Conservation (phyloP, 2,888 invertebrate genomes). For the Tetragonula carbonaria region DNA sequence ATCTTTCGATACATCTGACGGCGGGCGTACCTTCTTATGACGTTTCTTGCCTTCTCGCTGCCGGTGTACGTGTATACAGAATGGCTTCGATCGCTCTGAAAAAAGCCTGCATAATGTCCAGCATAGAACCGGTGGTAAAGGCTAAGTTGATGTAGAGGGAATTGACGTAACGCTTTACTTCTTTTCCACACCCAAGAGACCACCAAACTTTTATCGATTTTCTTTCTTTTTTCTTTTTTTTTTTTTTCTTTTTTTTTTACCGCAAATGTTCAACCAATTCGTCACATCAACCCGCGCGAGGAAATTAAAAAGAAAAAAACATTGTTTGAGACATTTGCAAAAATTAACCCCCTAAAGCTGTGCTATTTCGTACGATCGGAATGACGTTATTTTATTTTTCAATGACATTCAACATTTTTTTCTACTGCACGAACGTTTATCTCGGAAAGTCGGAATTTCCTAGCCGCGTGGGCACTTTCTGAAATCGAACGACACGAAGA, state of each 20-base stretch:
- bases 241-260: slow-evolving; percentile 10
- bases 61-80: background rate
- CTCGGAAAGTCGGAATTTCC: background rate
- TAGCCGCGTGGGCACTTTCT: background rate
- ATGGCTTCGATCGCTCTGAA: slow-evolving; percentile 47
- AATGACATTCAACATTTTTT: background rate
- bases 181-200: slow-evolving; percentile 9
- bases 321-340: background rate
- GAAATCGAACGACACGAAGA: background rate
- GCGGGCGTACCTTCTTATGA: slow-evolving; percentile 1
- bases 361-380: background rate
- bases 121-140: slow-evolving; percentile 21
- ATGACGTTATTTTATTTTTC: background rate
- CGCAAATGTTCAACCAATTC: slow-evolving; percentile 45
- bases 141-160: slow-evolving; percentile 34
- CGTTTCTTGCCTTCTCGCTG: slow-evolving; percentile 10
- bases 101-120: slow-evolving; percentile 27
- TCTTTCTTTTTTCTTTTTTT: too few relatives aligned
- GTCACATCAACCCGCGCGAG: background rate
- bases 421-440: background rate
- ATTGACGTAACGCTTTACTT: slow-evolving; percentile 51
- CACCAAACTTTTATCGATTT: slow-evolving; percentile 50
- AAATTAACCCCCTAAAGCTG: background rate
- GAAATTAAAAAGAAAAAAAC: background rate
- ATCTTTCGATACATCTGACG: slow-evolving; percentile 34